A percentile compares a stretch with the other conserved stretches of the same genome.
Conservation (phyloP, 2,888 invertebrate species). For the Diplazon laetatorius region DNA sequence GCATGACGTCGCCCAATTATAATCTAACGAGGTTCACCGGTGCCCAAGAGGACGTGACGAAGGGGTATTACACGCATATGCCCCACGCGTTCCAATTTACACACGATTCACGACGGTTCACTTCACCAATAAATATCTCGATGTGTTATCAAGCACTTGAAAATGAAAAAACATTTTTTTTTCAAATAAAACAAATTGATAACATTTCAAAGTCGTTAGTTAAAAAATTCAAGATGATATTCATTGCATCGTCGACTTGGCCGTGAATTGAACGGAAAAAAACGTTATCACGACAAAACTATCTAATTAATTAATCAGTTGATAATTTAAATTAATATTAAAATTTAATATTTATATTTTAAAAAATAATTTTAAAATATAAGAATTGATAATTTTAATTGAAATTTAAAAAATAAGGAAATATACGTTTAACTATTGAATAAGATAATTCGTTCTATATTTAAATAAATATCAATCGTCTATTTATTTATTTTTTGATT, state of each 20-base stretch:
- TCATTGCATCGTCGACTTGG: neutral
- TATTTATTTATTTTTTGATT: neutral
- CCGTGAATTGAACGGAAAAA: neutral
- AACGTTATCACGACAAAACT: too few relatives aligned
- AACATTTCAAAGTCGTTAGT: neutral
- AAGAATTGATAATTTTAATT: too few relatives aligned
- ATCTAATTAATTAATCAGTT: too few relatives aligned
- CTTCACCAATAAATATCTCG: conserved; percentile 26
- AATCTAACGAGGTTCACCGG: conserved; percentile 69
- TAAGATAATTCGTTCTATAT: neutral
- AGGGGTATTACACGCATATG: conserved; percentile 67
- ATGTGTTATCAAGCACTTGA: conserved; percentile 8
- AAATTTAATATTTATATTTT: too few relatives aligned
- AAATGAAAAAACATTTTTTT: conserved; percentile 1
- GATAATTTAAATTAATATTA: too few relatives aligned
- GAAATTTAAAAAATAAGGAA: neutral
- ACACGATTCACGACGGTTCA: conserved; percentile 49
- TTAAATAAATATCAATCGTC: too few relatives aligned
- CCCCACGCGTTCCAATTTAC: conserved; percentile 51
- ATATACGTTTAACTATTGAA: neutral
- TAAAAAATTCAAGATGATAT: neutral
- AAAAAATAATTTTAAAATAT: too few relatives aligned
- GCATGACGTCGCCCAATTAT: conserved; percentile 69
- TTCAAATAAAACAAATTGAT: neutral
- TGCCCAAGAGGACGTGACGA: conserved; percentile 69